Base-by-base conservation (phyloP, 2,797 vertebrate species). In the Potorous gilbertii region DNA sequence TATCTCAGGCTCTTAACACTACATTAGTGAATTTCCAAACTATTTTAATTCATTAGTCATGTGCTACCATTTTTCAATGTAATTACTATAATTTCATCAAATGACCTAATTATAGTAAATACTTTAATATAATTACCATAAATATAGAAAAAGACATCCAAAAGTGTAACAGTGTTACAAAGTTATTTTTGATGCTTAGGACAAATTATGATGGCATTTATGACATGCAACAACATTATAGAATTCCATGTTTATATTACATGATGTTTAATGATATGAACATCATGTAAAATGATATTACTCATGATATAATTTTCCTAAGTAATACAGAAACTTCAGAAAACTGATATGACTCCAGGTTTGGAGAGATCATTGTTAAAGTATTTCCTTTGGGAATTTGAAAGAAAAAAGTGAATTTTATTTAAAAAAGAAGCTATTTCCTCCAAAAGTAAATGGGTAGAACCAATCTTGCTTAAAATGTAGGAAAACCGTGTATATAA, bases 61-160 rank as follows among this genome's bases (percentile, higher is more conserved):
- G 98, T 98, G 94, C 98, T 99, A 98, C 98, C 98, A 98, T 99
- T 98, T 99, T 98, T 99, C 24, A 28, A 98, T 98, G 98, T 98
- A 98, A 99, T 99, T 98, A 98, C 98, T 98, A 98, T 99, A 99
- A 99, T 99, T 99, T 98, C 98, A 99, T 98, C 98, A 98, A 98
- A 98, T 99, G 98, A 98, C 98, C 99, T 99, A 98, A 99, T 99
- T 98, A 98, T 98, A 98, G 98, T 98, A 99, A 99, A 99, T 99
- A 99, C 98, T 98, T 98, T 97, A 98, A 99, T 98, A 98, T 98
- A 98, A 99, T 99, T 98, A 98, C 97, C 98, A 98, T 98, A 98
- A 98, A 97, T 98, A 99, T 95, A 98, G 98, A 98, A 99, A 74
- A 98, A 98, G 98, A 98, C 98, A 98, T 98, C 98, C 98, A 56